These are phyloP conservation scores for Fratercula arctica DNA, from an alignment of 2,797 vertebrate species.

Conservation along the genomic window DNA sequence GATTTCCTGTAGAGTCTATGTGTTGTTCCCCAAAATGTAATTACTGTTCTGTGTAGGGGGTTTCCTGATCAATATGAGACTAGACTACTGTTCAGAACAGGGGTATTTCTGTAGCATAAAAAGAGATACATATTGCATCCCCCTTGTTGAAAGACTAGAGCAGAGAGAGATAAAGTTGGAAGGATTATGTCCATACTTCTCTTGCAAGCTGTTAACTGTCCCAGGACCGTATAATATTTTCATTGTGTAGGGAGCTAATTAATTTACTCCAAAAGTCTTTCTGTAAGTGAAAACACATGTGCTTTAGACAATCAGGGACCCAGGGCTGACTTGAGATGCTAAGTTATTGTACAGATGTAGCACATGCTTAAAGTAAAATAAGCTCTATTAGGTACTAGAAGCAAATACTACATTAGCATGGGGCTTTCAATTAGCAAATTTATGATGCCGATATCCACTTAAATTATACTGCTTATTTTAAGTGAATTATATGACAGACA, in stretches of 20 bases:
- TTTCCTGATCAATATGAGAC: neutral
- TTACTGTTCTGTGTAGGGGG: neutral
- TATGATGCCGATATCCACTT: neutral
- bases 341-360: neutral
- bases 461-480: neutral
- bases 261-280: neutral
- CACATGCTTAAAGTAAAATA: neutral
- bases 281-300: neutral
- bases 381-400: neutral
- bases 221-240: neutral
- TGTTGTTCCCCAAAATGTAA: neutral
- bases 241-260: neutral
- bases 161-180: neutral
- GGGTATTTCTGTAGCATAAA: neutral
- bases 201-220: neutral
- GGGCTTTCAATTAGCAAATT: neutral
- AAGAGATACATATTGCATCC: neutral
- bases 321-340: neutral
- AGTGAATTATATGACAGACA: neutral
- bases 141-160: neutral
- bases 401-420: neutral
- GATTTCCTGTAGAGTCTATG: neutral
- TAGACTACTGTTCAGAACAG: neutral
- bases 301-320: neutral
- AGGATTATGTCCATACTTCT: neutral